These are phyloP conservation scores for Saccostrea cuccullata DNA, from an alignment of 1,140 invertebrate genomes.

Conservation along the genomic window DNA sequence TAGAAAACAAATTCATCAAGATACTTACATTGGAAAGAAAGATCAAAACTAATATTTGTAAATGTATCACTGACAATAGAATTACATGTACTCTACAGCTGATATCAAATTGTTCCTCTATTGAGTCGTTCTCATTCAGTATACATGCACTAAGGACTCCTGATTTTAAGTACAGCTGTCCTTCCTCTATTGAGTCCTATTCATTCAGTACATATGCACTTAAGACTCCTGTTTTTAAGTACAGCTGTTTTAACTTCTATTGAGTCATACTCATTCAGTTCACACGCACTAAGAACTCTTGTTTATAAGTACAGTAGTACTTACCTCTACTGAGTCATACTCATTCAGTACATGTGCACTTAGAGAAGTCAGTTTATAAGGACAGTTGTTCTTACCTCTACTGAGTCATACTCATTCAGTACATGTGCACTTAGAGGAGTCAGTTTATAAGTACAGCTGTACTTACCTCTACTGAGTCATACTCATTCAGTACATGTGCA, in stretches of 20 bases:
- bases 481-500: slow-evolving; percentile 47
- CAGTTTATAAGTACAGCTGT: neutral
- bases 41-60: no score
- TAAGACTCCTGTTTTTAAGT: no score
- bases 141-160: no score
- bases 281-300: no score
- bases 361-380: neutral
- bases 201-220: neutral
- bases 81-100: no score
- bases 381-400: neutral
- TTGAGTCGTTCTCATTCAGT: neutral
- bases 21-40: no score
- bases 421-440: no score
- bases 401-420: neutral
- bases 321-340: slow-evolving; percentile 65
- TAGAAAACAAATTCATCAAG: neutral
- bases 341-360: slow-evolving; percentile 44
- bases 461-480: slow-evolving; percentile 64
- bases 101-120: neutral
- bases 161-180: neutral
- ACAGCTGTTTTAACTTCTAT: no score
- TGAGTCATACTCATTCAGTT: neutral
- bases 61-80: no score
- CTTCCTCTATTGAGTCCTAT: neutral
- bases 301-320: neutral